Percentiles rank a stretch among this genome's conserved stretches.
These are phyloP conservation scores for Junco hyemalis DNA, from an alignment of 2,113 vertebrate genomes.

Conservation along the genomic window DNA sequence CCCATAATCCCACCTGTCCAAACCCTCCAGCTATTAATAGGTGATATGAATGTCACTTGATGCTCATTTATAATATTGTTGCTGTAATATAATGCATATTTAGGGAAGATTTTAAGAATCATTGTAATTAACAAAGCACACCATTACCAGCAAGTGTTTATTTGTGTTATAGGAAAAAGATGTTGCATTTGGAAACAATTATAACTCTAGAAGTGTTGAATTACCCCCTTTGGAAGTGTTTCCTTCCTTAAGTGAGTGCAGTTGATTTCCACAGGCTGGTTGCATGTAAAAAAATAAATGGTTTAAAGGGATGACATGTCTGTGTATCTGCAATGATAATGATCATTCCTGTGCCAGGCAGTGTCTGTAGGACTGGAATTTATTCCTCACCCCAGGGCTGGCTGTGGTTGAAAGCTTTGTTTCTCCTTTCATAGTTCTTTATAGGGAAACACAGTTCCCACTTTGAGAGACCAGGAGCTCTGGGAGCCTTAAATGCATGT, in stretches of 20 bases:
- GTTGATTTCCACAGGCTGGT: constrained; percentile 24
- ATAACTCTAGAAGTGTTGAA: constrained; percentile 22
- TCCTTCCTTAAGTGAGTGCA: neutral
- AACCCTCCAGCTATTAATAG: constrained; percentile 75
- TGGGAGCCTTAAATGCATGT: neutral
- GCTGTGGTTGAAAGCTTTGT: neutral
- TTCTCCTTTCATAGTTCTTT: neutral
- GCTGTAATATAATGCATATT: constrained; percentile 70
- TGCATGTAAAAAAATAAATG: neutral
- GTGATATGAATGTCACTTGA: constrained; percentile 70
- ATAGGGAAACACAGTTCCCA: neutral
- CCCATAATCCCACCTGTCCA: constrained; percentile 71
- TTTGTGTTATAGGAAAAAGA: constrained; percentile 45
- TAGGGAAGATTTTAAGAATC: constrained; percentile 65
- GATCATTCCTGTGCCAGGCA: neutral
- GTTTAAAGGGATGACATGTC: neutral
- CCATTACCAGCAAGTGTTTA: constrained; percentile 56
- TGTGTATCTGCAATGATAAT: constrained; percentile 10
- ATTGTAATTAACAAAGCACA: constrained; percentile 56
- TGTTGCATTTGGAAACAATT: constrained; percentile 50
- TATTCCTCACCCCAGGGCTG: constrained; percentile 11
- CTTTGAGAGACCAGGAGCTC: fast-evolving
- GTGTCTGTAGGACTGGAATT: neutral
- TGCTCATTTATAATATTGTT: constrained; percentile 71
- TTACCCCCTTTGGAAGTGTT: constrained; percentile 43